A percentile compares a stretch with the other conserved stretches of the same genome.
These are phyloP conservation scores for Limenitis arthemis DNA, from an alignment of 2,888 invertebrate species.

Conservation along the genomic window DNA sequence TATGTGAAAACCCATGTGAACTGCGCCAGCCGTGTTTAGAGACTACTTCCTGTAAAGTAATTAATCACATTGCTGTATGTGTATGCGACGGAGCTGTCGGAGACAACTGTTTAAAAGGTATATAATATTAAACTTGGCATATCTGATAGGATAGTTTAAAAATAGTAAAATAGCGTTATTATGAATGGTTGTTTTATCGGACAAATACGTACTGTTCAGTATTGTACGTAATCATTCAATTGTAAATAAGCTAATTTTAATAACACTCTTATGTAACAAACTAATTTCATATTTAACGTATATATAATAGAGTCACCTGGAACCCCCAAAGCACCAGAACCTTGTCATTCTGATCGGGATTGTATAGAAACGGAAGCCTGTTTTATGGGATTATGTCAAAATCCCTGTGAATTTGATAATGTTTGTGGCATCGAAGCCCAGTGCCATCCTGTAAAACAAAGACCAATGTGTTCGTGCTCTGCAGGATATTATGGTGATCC, in stretches of 20 bases:
- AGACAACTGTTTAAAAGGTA: slow-evolving; percentile 76
- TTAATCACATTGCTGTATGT: slow-evolving; percentile 75
- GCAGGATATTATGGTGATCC: slow-evolving; percentile 87
- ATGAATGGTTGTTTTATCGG: slow-evolving; percentile 53
- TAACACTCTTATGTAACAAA: slow-evolving; percentile 39
- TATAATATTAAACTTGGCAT: slow-evolving; percentile 31
- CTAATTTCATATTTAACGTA: slow-evolving; percentile 52
- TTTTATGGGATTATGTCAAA: slow-evolving; percentile 85
- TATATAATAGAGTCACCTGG: slow-evolving; percentile 78
- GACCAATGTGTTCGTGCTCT: slow-evolving; percentile 86
- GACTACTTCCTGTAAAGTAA: slow-evolving; percentile 74
- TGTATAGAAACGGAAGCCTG: slow-evolving; percentile 88
- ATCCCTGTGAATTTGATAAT: slow-evolving; percentile 87
- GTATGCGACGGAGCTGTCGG: slow-evolving; percentile 73
- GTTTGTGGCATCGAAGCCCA: slow-evolving; percentile 82
- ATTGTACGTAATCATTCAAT: slow-evolving; percentile 8
- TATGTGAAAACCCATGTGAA: slow-evolving; percentile 76
- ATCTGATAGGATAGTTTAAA: slow-evolving; percentile 1
- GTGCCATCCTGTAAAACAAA: slow-evolving; percentile 86
- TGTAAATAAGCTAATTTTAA: slow-evolving; percentile 23
- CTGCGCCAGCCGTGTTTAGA: slow-evolving; percentile 68
- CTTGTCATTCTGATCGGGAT: slow-evolving; percentile 87
- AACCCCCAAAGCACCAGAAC: slow-evolving; percentile 79
- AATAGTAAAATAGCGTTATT: background rate
- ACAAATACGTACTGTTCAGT: slow-evolving; percentile 46